Percentiles rank a stretch among this genome's conserved stretches.
Evolutionary conservation across 2,797 vertebrate species (phyloP).

Genomic region (Thaleichthys pacificus): DNA sequence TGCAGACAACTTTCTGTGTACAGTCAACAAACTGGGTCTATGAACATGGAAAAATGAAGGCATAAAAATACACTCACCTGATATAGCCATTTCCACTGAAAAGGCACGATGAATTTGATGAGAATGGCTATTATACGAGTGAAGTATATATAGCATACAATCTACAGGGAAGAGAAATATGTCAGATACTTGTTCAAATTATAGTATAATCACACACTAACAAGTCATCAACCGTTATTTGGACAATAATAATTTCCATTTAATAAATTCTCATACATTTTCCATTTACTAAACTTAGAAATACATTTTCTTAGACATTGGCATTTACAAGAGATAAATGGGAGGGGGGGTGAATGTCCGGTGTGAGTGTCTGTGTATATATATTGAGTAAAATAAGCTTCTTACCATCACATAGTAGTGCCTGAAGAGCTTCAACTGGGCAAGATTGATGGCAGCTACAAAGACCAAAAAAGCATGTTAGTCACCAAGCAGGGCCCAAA

Average conservation of each 20-base stretch:
- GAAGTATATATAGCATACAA: constrained; percentile 89
- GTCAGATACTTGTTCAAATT: neutral
- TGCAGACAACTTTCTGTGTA: neutral
- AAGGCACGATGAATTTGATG: constrained; percentile 85
- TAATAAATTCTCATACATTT: too few species aligned
- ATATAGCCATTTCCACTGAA: constrained; percentile 90
- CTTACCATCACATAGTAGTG: constrained; percentile 90
- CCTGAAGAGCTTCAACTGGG: constrained; percentile 86
- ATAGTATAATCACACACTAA: too few species aligned
- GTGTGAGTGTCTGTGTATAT: neutral
- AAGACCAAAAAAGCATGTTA: constrained; percentile 32
- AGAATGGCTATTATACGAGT: constrained; percentile 86
- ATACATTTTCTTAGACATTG: too few species aligned
- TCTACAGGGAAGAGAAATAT: constrained; percentile 57
- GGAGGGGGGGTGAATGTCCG: neutral
- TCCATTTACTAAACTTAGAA: too few species aligned
- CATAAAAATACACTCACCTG: constrained; percentile 71
- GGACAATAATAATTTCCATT: too few species aligned
- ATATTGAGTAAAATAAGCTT: constrained; percentile 24
- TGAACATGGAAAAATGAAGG: neutral
- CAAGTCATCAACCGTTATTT: too few species aligned
- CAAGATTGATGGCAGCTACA: constrained; percentile 84
- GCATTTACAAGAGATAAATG: too few species aligned
- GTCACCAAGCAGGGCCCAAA: neutral
- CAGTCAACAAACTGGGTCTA: neutral